Percentiles rank a stretch among this genome's conserved stretches.
These are phyloP conservation scores for Andrena bicolor DNA, from an alignment of 2,888 invertebrate species.

Conservation along the genomic window DNA sequence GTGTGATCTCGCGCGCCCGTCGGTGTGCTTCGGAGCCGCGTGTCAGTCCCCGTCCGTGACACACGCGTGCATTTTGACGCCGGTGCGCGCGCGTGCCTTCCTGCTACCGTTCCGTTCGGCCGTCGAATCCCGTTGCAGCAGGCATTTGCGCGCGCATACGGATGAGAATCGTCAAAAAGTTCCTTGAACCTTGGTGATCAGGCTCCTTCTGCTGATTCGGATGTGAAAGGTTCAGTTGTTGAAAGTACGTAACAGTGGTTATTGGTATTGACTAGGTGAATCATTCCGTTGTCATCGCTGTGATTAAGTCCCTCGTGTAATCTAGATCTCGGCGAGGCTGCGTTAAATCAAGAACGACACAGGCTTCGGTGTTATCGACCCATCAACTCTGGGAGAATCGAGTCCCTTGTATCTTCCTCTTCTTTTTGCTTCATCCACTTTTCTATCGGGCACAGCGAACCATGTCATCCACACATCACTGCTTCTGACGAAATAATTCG, in stretches of 20 bases:
- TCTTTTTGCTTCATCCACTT: conserved; percentile 10
- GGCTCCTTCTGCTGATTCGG: not conserved
- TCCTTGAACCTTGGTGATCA: conserved; percentile 36
- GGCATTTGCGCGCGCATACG: conserved; percentile 42
- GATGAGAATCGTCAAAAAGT: conserved; percentile 37
- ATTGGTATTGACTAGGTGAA: not conserved
- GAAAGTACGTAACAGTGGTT: not conserved
- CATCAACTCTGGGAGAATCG: conserved; percentile 20
- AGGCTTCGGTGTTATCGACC: conserved; percentile 42
- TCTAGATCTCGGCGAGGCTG: conserved; percentile 33
- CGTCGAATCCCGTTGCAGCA: conserved; percentile 32
- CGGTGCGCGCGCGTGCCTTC: conserved; percentile 40
- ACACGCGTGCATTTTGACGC: conserved; percentile 11
- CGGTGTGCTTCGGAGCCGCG: too few relatives aligned
- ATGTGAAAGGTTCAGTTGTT: not conserved
- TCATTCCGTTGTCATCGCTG: conserved; percentile 29
- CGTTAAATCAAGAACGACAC: conserved; percentile 56
- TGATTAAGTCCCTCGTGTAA: conserved; percentile 20
- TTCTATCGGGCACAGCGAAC: conserved; percentile 16
- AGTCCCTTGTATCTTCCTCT: conserved; percentile 5
- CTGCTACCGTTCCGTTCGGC: conserved; percentile 28
- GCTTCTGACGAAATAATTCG: conserved; percentile 31
- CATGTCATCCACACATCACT: conserved; percentile 23
- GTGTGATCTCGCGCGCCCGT: not conserved
- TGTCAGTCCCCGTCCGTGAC: not conserved